Evolutionary conservation across 2,888 invertebrate species (phyloP), one percentile per base, ranked within the genome.

Genomic region (Cerastis leucographa): DNA sequence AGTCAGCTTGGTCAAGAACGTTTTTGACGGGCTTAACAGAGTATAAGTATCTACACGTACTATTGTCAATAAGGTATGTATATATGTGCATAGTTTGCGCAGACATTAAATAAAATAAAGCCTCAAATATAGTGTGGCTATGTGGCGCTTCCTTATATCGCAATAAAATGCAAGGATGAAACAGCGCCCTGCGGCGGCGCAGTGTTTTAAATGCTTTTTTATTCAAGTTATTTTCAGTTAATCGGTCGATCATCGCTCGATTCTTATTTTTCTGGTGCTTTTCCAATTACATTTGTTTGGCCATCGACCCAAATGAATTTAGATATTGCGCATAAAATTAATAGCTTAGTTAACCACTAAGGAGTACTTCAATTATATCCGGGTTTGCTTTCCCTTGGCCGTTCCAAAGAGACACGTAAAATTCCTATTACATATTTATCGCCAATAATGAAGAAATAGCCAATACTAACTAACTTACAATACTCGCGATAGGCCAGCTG

Each of bases 401-500:
- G n/a, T 12, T 12, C 54, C 12, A 54, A n/a, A 19, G 14, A 14
- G 56, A 25, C 56, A 56, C 25, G 6, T 56, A 17, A 17, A 56
- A 14, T 56, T 56, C 25, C 25, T 56, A 56, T 25, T 8, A 56
- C 25, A 56, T 56, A 49, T 82, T 74, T 62, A 74, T 40, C 67
- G 40, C 5, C 22, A 35, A 67, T 54, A 19, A 61, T 68, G 78
- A 71, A 83, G 78, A 78, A 83, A 83, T 83, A 77, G 12, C 2
- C 29, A 74, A 64, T n/a, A 42, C 35, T 56, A 64, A 51, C 14
- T 54, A 56, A n/a, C 40, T 25, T 68, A 59, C 46, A 84, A 78
- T 71, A 51, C 17, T 44, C n/a, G 22, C n/a, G 64, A 65, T 59
- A 83, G 54, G 35, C n/a, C 9, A 49, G 3, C 68, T 59, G 79